Conservation (phyloP, 2,113 vertebrate species). For the Podiceps cristatus region DNA sequence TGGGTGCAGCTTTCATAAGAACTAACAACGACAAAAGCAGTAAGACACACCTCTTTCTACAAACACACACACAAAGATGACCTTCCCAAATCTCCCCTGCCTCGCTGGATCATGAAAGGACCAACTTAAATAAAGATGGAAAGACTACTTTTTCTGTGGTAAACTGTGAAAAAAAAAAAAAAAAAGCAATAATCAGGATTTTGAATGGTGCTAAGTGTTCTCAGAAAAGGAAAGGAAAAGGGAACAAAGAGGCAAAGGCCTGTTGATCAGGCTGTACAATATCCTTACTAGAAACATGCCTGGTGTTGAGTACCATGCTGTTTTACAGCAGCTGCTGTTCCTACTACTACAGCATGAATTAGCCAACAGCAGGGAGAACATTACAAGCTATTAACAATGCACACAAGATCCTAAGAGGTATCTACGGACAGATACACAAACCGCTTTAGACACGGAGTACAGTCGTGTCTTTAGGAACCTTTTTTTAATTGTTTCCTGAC, state of each 20-base stretch:
- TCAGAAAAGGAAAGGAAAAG: not conserved
- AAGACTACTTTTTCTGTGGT: not conserved
- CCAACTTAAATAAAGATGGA: not conserved
- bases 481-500: not conserved
- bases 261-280: not conserved
- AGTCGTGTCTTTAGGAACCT: not conserved
- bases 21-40: not conserved
- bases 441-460: rapidly evolving
- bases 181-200: not conserved
- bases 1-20: not conserved
- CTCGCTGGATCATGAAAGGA: not conserved
- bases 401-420: not conserved
- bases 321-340: not conserved
- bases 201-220: no score
- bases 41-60: not conserved
- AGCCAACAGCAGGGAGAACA: not conserved
- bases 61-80: not conserved
- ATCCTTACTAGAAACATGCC: not conserved
- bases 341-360: not conserved
- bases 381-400: not conserved
- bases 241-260: not conserved
- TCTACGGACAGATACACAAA: not conserved
- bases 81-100: not conserved
- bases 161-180: not conserved
- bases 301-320: not conserved